Evolutionary conservation across 30 jellyfish, hydroid and myxozoan species (phyloP), one percentile per base, ranked within the genome.

Genomic region (Turritopsis dohrnii): DNA sequence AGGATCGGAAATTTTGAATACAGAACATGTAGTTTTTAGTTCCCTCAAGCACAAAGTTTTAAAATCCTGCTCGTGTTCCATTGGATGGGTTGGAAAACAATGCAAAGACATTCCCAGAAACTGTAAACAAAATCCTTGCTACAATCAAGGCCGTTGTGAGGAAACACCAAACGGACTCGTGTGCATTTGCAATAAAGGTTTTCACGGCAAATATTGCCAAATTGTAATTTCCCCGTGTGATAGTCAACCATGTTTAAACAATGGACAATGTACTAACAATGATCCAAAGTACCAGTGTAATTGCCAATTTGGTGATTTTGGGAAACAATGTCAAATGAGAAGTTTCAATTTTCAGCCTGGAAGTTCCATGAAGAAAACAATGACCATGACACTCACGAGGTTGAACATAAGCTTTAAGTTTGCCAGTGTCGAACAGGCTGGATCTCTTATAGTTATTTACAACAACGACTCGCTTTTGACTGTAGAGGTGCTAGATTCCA

Each of bases 51-150:
- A 79, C 88, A 52, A 65, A 26, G 86, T 89, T 3, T 72, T 54
- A 19, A 82, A 29, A 54, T 30, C 85, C 27, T 92, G 97, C 71
- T 52, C 41, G 5, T 92, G 97, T 52, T 79, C 80, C 29, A 85
- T 94, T 8, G 97, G 97, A 53, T 88, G 76, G 65, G 75, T 75
- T 72, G 97, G 97, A 8, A 41, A 28, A 21, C 88, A 84, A 28
- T 92, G 97, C 81, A 88, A 87, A 52, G 52, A 77, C 72, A 72
- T 81, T 16, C 52, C 88, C 8, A 73, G 83, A 31, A 76, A 84
- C 53, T 92, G 97, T 65, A 16, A 65, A 9, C 95, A 88, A 26
- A 84, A 84, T 54, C 97, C 97, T 21, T 92, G 97, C 75, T 88
- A 52, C 66, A 84, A 84, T 73, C 84, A 81, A 26, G 96, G 96